These are phyloP conservation scores for Rotaria sp. DNA, from an alignment of 2,888 invertebrate genomes.

Conservation along the genomic window DNA sequence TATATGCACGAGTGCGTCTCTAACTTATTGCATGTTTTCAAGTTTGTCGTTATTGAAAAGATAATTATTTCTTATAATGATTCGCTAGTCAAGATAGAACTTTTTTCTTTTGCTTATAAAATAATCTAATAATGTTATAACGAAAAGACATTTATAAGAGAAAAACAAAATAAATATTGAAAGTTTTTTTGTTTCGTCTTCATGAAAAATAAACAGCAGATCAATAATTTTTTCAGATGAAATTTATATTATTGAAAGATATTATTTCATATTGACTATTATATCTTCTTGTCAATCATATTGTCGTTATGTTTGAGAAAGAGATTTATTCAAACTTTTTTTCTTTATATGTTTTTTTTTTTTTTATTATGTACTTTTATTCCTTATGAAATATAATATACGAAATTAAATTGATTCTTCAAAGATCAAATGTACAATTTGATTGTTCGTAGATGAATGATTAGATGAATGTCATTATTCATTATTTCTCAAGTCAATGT, in stretches of 20 bases:
- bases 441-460: too few relatives aligned
- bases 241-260: background rate
- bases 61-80: background rate
- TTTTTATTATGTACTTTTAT: too few relatives aligned
- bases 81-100: background rate
- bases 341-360: too few relatives aligned
- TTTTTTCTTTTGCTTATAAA: background rate
- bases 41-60: background rate
- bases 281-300: background rate
- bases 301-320: background rate
- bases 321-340: too few relatives aligned
- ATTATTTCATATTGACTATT: background rate
- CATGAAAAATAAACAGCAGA: background rate
- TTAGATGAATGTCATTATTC: too few relatives aligned
- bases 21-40: background rate
- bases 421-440: too few relatives aligned
- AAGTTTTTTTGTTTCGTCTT: background rate
- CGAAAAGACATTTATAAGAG: background rate
- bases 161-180: background rate
- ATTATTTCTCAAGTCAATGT: background rate
- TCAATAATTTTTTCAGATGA: background rate
- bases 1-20: background rate
- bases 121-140: background rate
- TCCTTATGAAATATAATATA: too few relatives aligned
- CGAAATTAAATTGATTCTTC: too few relatives aligned